Percentiles rank a stretch among this genome's conserved stretches.
Evolutionary conservation across 2,888 invertebrate genomes (phyloP).

Genomic region (Lithophane ornitopus): DNA sequence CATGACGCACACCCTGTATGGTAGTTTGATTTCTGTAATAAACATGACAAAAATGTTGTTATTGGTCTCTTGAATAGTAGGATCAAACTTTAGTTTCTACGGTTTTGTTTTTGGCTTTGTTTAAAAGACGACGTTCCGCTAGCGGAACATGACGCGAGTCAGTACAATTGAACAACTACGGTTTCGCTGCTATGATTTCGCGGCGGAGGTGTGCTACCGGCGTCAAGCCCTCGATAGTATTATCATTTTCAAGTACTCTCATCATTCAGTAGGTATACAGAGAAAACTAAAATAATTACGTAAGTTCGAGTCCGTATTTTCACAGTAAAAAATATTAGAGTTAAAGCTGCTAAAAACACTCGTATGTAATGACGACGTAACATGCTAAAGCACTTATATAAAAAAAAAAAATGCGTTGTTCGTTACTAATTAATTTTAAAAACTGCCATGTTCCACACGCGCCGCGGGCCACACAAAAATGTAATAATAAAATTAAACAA

Average conservation of each 20-base stretch:
- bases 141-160: too few species aligned
- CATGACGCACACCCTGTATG: background rate
- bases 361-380: background rate
- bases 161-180: too few species aligned
- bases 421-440: conserved; percentile 37
- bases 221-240: too few species aligned
- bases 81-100: background rate
- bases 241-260: background rate
- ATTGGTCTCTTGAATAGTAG: background rate
- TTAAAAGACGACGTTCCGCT: too few species aligned
- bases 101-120: too few species aligned
- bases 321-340: background rate
- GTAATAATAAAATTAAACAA: conserved; percentile 28
- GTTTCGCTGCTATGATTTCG: too few species aligned
- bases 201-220: too few species aligned
- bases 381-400: conserved; percentile 36
- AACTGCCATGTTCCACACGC: conserved; percentile 11
- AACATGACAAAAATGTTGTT: background rate
- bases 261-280: background rate
- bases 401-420: conserved; percentile 31
- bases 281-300: background rate
- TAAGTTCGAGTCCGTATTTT: too few species aligned
- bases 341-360: background rate
- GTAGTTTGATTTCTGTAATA: background rate
- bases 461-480: conserved; percentile 1